Percentiles rank a stretch among this genome's conserved stretches.
phyloP scores from a whole-genome alignment of 2,797 vertebrate genomes.

The Octomys mimax region DNA sequence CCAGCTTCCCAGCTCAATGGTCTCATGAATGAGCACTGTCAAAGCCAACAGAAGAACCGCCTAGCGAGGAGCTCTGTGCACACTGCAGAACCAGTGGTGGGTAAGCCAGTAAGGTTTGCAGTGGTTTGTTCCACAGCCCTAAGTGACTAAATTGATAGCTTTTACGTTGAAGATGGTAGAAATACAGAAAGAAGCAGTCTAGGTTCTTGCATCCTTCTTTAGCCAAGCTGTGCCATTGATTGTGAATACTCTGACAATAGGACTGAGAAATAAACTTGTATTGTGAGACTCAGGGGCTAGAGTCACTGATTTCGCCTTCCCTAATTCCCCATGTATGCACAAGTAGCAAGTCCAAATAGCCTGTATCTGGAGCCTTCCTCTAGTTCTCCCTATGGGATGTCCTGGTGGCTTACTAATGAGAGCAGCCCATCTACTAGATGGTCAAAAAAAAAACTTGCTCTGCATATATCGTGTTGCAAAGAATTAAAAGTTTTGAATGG shows the following conservation, averaged over 20 bases:
- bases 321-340: neutral
- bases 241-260: neutral
- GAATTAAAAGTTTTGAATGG: constrained; percentile 1
- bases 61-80: neutral
- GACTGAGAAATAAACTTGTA: neutral
- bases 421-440: neutral
- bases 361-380: neutral
- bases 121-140: neutral
- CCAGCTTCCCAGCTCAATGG: neutral
- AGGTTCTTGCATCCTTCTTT: neutral
- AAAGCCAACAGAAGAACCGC: neutral
- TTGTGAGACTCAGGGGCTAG: neutral
- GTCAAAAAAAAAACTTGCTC: neutral
- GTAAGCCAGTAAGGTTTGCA: neutral
- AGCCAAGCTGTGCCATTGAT: neutral
- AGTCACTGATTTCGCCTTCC: neutral
- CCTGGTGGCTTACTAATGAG: neutral
- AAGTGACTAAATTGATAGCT: neutral
- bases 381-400: neutral
- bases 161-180: neutral
- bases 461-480: neutral
- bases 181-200: neutral
- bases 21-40: neutral
- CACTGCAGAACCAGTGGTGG: neutral
- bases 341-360: neutral